Base-by-base conservation (phyloP, 2,113 vertebrate species). In the Mesocricetus auratus region DNA sequence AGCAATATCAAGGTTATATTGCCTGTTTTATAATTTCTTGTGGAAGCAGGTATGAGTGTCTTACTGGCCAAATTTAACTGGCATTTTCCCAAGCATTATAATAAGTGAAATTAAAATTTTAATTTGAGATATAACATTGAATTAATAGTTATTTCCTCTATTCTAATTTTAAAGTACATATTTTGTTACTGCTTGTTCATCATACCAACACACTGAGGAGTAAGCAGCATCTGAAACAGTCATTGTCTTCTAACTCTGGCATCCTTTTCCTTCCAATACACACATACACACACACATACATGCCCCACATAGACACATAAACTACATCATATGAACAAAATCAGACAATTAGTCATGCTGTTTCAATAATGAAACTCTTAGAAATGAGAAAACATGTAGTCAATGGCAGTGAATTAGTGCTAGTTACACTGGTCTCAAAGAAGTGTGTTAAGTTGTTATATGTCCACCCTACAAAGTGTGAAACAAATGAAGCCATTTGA, bases 211-310 rank as follows among this genome's bases (percentile, higher is more conserved):
- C 33, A 4, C 7, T 68, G 12, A 58, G 1, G 29, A 82, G 64
- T 26, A 42, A 83, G 5, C 2, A 6, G 8, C 31, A 1, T 45
- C 19, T 86, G 58, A 36, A 5, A 39, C 26, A 39, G 9, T 9
- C 26, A 12, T 87, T 4, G 1, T n/a, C 3, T 11, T 68, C 22
- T 13, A 74, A 7, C 6, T 42, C 29, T 19, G 29, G 50, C 1
- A 10, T 7, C 2, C 8, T 8, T n/a, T 36, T 5, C 12, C 53
- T 19, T 22, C 10, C 29, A 45, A 53, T 0, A 9, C 33, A 24
- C 39, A 16, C 10, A 68, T 36, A 39, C 36, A 8, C n/a, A 24
- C 36, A 39, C 58, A 45, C 10, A 45, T 19, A 71, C 7, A 50
- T 26, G 21, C 75, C 29, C 50, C 15, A 47, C 47, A 53, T 19